A percentile compares a stretch with the other conserved stretches of the same genome.
These are phyloP conservation scores for Lynx canadensis DNA, from an alignment of 2,113 vertebrate species.

Conservation along the genomic window DNA sequence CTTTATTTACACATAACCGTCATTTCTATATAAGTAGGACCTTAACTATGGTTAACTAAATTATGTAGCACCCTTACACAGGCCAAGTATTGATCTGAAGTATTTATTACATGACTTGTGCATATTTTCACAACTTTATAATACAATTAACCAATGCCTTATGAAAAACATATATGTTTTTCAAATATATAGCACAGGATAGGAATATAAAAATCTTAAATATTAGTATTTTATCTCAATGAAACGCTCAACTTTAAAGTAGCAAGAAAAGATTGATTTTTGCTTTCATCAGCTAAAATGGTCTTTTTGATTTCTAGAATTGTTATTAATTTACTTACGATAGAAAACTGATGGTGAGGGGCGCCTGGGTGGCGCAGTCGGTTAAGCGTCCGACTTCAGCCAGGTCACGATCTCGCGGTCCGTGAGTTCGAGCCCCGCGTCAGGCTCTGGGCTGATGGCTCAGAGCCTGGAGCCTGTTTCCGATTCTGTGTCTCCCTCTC, in stretches of 20 bases:
- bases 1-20: not conserved
- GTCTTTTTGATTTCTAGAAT: conserved; percentile 23
- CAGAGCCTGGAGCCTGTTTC: no score
- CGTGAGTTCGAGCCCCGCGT: no score
- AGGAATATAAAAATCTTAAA: not conserved
- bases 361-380: no score
- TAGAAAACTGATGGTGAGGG: conserved; percentile 31
- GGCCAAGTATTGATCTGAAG: not conserved
- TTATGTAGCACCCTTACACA: not conserved
- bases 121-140: not conserved
- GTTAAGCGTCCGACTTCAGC: no score
- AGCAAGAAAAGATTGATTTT: conserved; percentile 31
- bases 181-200: not conserved
- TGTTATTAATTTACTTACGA: conserved; percentile 56
- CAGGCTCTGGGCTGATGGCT: no score
- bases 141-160: not conserved
- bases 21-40: not conserved
- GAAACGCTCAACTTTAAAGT: conserved; percentile 41
- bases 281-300: conserved; percentile 62
- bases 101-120: not conserved
- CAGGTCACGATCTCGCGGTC: no score
- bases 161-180: not conserved
- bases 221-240: conserved; percentile 44
- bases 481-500: no score
- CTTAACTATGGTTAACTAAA: not conserved